A percentile compares a stretch with the other conserved stretches of the same genome.
Conservation (phyloP, 2,797 vertebrate genomes). For the Zenarchopterus dispar region DNA sequence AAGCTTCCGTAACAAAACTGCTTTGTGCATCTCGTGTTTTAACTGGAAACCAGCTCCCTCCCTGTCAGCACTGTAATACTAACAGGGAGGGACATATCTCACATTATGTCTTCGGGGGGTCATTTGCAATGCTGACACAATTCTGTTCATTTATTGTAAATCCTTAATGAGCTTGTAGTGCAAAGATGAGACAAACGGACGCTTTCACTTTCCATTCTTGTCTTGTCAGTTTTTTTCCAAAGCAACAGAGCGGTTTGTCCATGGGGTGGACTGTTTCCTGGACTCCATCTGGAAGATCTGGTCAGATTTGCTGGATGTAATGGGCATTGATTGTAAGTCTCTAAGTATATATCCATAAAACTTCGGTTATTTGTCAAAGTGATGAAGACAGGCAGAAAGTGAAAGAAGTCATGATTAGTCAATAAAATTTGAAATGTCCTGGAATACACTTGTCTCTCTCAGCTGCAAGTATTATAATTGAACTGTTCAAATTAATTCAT, state of each 20-base stretch:
- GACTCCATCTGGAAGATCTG: slow-evolving; percentile 94
- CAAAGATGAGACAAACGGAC: too few relatives aligned
- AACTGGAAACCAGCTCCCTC: too few relatives aligned
- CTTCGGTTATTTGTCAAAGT: background rate
- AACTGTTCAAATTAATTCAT: background rate
- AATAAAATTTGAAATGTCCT: background rate
- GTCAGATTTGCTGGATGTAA: slow-evolving; percentile 93
- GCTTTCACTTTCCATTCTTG: background rate
- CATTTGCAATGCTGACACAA: background rate
- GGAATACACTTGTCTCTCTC: background rate
- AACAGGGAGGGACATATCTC: too few relatives aligned
- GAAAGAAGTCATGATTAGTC: background rate
- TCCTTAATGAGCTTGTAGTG: background rate
- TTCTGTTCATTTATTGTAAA: background rate
- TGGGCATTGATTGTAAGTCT: slow-evolving; percentile 93
- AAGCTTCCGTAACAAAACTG: too few relatives aligned
- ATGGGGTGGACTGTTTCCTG: slow-evolving; percentile 91
- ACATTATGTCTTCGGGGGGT: background rate
- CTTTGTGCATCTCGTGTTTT: too few relatives aligned
- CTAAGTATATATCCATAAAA: background rate
- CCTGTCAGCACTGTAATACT: too few relatives aligned
- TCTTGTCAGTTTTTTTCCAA: slow-evolving; percentile 90
- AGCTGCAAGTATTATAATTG: background rate
- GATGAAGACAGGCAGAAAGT: background rate
- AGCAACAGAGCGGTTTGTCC: slow-evolving; percentile 93